Evolutionary conservation across 1,140 invertebrate species (phyloP), one percentile per base, ranked within the genome.

Genomic region (Papilio aristodemus): DNA sequence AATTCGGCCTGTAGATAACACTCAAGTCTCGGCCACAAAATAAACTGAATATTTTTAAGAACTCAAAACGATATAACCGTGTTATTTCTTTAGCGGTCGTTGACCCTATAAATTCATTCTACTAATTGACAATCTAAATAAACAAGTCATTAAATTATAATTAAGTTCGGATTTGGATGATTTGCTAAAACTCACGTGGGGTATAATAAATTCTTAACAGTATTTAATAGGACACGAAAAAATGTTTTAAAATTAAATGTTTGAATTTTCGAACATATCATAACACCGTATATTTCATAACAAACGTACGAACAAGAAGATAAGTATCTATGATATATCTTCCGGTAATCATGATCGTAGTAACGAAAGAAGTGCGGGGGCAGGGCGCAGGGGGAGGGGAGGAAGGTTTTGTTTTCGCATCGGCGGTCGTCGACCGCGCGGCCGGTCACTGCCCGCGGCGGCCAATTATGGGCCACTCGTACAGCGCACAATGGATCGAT

Each of bases 401-500:
- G 79, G 77, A 88, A 86, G 84, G 87, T 88, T 91, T 87, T 90
- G 90, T 89, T 88, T 91, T 86, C 83, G 83, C 84, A 85, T 80
- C 70, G 69, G 76, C 75, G 75, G 85, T 86, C 87, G 78, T 77
- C 76, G 89, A 85, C 89, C 88, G 81, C 72, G 70, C 80, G 85
- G 83, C 72, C 87, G 85, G 87, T 89, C 87, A 88, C 74, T 89
- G 87, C 84, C 84, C 88, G 85, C 81, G 79, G 85, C 83, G 86
- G 86, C 90, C 87, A 91, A 91, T 91, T 91, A 91, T 89, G 87
- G 87, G 87, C 86, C 87, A 90, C 89, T 91, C 89, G 89, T 80
- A 88, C 87, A 88, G 80, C 84, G 87, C 85, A 91, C 89, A 91
- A 91, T 91, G 87, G 89, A 91, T 91, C 89, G 89, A 91, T 91